phyloP scores from a whole-genome alignment of 2,113 vertebrate genomes.

The Corvus moneduloides region DNA sequence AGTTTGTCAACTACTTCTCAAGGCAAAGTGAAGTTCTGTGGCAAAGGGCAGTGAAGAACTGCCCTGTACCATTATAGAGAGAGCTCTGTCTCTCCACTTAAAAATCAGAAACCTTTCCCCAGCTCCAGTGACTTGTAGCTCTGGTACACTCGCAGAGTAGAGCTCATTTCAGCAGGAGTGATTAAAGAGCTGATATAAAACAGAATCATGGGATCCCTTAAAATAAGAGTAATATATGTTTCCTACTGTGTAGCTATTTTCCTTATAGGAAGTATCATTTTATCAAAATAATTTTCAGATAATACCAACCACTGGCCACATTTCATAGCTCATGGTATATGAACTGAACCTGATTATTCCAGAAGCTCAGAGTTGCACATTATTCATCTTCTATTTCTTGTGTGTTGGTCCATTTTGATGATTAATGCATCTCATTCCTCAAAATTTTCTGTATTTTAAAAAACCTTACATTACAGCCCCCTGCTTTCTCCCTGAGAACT shows the following conservation, averaged over 20 bases:
- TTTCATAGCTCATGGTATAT: not conserved
- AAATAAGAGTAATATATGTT: not conserved
- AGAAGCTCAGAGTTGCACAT: not conserved
- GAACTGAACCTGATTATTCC: not conserved
- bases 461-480: not conserved
- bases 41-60: not conserved
- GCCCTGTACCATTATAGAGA: not conserved
- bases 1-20: not conserved
- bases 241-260: not conserved
- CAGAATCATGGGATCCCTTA: not conserved
- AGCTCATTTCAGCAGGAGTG: not conserved
- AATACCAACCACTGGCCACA: not conserved
- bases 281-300: constrained; percentile 11
- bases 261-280: not conserved
- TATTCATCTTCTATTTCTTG: not conserved
- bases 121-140: not conserved
- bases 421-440: not conserved
- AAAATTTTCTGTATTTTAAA: not conserved
- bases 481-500: not conserved
- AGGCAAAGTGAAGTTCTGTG: not conserved
- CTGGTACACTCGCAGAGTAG: not conserved
- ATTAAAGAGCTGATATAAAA: not conserved
- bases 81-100: not conserved
- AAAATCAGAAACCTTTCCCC: not conserved
- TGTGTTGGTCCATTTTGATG: not conserved